Base-by-base conservation (phyloP, 2,888 invertebrate species). In the Argynnis bischoffii region DNA sequence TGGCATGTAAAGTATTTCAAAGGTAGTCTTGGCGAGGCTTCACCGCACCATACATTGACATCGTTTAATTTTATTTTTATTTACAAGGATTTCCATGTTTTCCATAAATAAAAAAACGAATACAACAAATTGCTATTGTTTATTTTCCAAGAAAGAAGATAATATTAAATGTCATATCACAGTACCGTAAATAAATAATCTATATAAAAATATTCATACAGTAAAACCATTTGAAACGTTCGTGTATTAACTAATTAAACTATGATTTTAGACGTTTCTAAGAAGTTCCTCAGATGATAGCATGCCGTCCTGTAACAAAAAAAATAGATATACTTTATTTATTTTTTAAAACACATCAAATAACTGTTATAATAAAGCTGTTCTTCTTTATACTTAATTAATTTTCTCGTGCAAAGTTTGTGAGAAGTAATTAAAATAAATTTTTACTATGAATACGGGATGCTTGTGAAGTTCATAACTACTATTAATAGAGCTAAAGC, bases 211-310 rank as follows among this genome's bases (percentile, higher is more conserved):
- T 80, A 74, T 78, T 61, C 72, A 67, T 72, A 76, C 74, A 78
- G 69, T 77, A 82, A 69, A 84, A 75, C 75, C 77, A 78, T 75
- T 76, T 65, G 75, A 81, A 82, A 83, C 71, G 77, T 77, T 72
- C 55, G 64, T 67, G 74, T 68, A 71, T 73, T 75, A 70, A 73
- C 72, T 75, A 76, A 55, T 65, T 68, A 56, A 50, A 61, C 64
- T 73, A 79, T 71, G 57, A 63, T 46, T 79, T 88, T 89, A 90
- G 75, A 84, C 83, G 80, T 91, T 93, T 81, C 93, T 89, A 74
- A 94, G 89, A 50, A 94, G 86, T 80, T 94, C 94, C 26, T 94
- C 93, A 35, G 94, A 83, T 68, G 94, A 89, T 53, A 94, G 86
- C 82, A 92, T 86, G 59, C 94, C 94, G 75, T 94, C 94, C 88